A percentile compares a stretch with the other conserved stretches of the same genome.
Conservation (phyloP, 2,888 invertebrate genomes). For the Apodemia zela region DNA sequence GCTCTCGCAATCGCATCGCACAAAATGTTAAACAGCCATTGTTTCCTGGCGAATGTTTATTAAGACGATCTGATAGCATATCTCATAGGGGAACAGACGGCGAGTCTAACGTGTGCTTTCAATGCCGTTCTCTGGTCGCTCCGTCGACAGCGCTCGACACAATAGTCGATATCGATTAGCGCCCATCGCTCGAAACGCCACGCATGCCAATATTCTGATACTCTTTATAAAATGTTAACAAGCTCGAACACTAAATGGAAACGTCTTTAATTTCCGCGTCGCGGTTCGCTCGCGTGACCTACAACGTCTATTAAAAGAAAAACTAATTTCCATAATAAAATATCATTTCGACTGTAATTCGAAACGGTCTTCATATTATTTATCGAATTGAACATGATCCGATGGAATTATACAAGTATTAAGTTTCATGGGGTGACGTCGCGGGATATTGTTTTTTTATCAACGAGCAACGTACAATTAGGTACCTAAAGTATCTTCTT, state of each 20-base stretch:
- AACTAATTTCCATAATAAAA: conserved; percentile 76
- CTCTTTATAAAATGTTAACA: conserved; percentile 50
- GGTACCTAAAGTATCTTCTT: too few species aligned
- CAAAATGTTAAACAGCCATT: conserved; percentile 66
- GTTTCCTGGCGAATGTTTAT: conserved; percentile 74
- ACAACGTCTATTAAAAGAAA: conserved; percentile 69
- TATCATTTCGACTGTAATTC: conserved; percentile 54
- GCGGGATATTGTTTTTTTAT: conserved; percentile 51
- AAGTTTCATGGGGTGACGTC: conserved; percentile 69
- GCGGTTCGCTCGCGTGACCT: conserved; percentile 67
- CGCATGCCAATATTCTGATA: conserved; percentile 32
- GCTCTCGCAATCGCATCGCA: conserved; percentile 44
- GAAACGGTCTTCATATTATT: conserved; percentile 56
- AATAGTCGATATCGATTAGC: conserved; percentile 59
- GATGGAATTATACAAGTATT: conserved; percentile 73
- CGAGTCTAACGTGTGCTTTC: conserved; percentile 64
- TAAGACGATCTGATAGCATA: conserved; percentile 76
- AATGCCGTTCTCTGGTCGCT: conserved; percentile 44
- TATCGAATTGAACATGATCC: conserved; percentile 72
- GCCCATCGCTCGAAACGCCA: conserved; percentile 37
- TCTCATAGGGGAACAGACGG: conserved; percentile 62
- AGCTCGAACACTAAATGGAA: conserved; percentile 47
- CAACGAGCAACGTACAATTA: too few species aligned
- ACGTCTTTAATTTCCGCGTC: conserved; percentile 54
- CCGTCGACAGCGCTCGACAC: conserved; percentile 38